Evolutionary conservation across 1,140 invertebrate species (phyloP).

Genomic region (Drosophila ficusphila): DNA sequence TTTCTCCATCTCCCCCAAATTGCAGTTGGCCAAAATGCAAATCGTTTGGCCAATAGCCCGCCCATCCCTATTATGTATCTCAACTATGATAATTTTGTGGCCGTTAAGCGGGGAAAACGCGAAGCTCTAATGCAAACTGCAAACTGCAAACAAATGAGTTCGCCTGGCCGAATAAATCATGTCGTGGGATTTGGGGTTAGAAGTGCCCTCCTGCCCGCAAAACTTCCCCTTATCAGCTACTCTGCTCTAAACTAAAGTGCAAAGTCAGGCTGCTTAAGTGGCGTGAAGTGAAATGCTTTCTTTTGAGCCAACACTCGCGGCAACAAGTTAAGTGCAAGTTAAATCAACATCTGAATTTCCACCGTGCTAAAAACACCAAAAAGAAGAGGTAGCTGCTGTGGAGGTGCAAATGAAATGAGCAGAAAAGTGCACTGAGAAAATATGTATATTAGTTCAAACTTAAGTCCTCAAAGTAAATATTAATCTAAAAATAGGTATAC

Average conservation of each 20-base stretch:
- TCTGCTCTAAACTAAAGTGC: slow-evolving; percentile 37
- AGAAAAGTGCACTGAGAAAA: background rate
- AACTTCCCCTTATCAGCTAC: slow-evolving; percentile 25
- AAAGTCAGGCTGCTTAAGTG: slow-evolving; percentile 52
- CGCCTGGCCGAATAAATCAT: slow-evolving; percentile 68
- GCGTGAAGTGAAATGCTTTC: slow-evolving; percentile 58
- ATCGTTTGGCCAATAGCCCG: slow-evolving; percentile 42
- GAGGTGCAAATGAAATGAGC: slow-evolving; percentile 9
- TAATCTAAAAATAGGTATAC: too few relatives aligned
- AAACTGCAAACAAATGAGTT: slow-evolving; percentile 67
- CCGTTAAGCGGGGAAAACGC: slow-evolving; percentile 15
- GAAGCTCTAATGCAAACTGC: slow-evolving; percentile 39
- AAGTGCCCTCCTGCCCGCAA: background rate
- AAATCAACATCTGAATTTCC: slow-evolving; percentile 61
- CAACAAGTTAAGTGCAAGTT: slow-evolving; percentile 51
- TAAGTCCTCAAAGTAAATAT: too few relatives aligned
- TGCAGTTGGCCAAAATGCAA: slow-evolving; percentile 53
- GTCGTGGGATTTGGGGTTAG: slow-evolving; percentile 42
- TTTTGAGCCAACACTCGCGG: slow-evolving; percentile 42
- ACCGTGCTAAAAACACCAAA: slow-evolving; percentile 51
- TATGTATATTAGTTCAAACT: too few relatives aligned
- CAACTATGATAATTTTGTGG: slow-evolving; percentile 42
- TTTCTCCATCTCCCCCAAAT: slow-evolving; percentile 20
- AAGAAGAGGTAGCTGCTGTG: slow-evolving; percentile 2
- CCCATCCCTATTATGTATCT: slow-evolving; percentile 53